phyloP scores from a whole-genome alignment of 2,113 vertebrate species.

The Notarius lentiginosus region DNA sequence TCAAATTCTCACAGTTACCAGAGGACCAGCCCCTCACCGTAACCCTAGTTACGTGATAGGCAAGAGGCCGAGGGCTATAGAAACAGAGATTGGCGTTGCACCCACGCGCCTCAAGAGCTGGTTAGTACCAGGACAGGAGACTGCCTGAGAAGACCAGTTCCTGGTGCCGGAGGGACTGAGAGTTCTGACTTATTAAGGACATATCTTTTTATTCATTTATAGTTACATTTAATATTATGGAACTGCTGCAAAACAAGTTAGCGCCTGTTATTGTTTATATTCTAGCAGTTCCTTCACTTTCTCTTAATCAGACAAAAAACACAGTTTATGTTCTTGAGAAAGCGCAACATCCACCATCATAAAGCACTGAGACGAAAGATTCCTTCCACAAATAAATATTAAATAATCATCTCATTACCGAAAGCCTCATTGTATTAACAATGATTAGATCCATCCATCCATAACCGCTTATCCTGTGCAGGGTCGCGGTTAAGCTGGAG shows the following conservation, averaged over 20 bases:
- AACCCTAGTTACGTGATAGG: too few relatives aligned
- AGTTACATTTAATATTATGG: neutral
- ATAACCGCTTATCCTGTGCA: too few relatives aligned
- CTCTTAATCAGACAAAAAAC: neutral
- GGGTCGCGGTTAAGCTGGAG: too few relatives aligned
- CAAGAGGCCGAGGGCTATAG: too few relatives aligned
- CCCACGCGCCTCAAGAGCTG: too few relatives aligned
- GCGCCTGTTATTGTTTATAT: neutral
- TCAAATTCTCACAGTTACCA: too few relatives aligned
- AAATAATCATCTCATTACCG: neutral
- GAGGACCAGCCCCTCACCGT: too few relatives aligned
- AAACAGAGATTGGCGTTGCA: too few relatives aligned
- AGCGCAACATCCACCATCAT: neutral
- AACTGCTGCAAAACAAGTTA: neutral
- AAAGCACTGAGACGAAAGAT: neutral
- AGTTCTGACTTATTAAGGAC: too few relatives aligned
- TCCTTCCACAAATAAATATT: neutral
- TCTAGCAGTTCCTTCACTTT: neutral
- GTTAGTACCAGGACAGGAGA: too few relatives aligned
- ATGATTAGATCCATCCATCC: neutral
- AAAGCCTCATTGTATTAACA: neutral
- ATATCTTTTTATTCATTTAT: neutral
- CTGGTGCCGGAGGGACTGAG: too few relatives aligned
- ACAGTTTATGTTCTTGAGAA: neutral
- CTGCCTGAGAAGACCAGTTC: too few relatives aligned